Percentiles rank a stretch among this genome's conserved stretches.
Conservation (phyloP, 2,797 vertebrate species). For the Cryptoblepharus egeriae region DNA sequence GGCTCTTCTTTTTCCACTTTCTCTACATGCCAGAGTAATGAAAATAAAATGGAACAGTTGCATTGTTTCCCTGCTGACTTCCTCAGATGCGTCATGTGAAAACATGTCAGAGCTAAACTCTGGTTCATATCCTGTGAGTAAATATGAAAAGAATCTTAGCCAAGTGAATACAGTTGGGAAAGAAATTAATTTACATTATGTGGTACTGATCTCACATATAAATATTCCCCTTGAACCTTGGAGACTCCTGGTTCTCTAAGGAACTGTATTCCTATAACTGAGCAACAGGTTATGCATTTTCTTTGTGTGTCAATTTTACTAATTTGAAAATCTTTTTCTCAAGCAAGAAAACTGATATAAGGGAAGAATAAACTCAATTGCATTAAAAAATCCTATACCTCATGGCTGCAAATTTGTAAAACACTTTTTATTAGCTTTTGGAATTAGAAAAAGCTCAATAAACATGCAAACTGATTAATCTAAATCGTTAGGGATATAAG, state of each 20-base stretch:
- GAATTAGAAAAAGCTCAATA: slow-evolving; percentile 32
- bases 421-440: slow-evolving; percentile 14
- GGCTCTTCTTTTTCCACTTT: slow-evolving; percentile 22
- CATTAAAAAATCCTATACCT: slow-evolving; percentile 21
- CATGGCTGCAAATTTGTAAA: slow-evolving; percentile 27
- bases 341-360: slow-evolving; percentile 15
- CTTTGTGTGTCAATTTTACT: neutral
- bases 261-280: neutral
- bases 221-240: neutral
- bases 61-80: slow-evolving; percentile 57
- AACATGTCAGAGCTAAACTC: slow-evolving; percentile 45
- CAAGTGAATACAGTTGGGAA: slow-evolving; percentile 34
- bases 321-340: slow-evolving; percentile 19
- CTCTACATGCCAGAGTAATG: slow-evolving; percentile 36
- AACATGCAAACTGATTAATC: neutral
- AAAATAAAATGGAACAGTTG: slow-evolving; percentile 58
- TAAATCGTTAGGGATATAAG: slow-evolving; percentile 6
- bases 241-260: neutral
- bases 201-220: slow-evolving; percentile 5
- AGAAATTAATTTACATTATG: slow-evolving; percentile 26
- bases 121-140: slow-evolving; percentile 51
- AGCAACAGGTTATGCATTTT: neutral
- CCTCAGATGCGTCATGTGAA: slow-evolving; percentile 54
- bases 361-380: neutral
- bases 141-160: slow-evolving; percentile 47